Evolutionary conservation across 2,113 vertebrate genomes (phyloP).

Genomic region (Pavo muticus): DNA sequence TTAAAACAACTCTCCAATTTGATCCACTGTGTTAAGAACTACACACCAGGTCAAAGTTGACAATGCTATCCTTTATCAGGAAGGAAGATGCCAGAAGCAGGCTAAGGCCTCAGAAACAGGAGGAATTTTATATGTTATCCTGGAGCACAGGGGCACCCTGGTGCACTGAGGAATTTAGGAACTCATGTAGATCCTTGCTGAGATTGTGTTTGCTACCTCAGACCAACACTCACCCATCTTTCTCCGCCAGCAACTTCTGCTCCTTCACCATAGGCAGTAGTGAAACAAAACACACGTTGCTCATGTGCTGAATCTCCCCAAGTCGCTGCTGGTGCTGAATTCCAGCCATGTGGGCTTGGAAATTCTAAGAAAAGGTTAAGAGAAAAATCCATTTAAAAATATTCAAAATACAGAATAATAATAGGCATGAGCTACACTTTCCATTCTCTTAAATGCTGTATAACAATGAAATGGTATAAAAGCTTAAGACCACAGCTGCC

Average conservation of each 20-base stretch:
- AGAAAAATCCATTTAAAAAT: neutral
- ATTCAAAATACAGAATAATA: conserved; percentile 35
- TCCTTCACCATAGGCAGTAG: conserved; percentile 91
- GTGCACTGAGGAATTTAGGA: neutral
- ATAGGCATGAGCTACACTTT: conserved; percentile 17
- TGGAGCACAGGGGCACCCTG: neutral
- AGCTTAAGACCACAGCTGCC: conserved; percentile 41
- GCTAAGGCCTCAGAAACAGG: neutral
- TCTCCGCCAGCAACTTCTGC: conserved; percentile 77
- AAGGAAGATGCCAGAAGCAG: neutral
- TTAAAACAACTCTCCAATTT: neutral
- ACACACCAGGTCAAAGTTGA: neutral
- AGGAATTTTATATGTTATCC: neutral
- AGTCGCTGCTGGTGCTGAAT: conserved; percentile 93
- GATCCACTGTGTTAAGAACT: neutral
- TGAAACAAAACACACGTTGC: conserved; percentile 92
- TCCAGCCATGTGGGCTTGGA: conserved; percentile 92
- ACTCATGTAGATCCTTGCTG: neutral
- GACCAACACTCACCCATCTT: conserved; percentile 80
- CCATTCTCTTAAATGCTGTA: conserved; percentile 29
- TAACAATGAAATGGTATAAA: conserved; percentile 54
- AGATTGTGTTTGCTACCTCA: neutral
- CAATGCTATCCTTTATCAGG: neutral
- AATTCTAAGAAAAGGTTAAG: conserved; percentile 79
- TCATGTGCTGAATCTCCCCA: conserved; percentile 93